phyloP scores from a whole-genome alignment of 1,140 invertebrate species.

The Tetramorium parvispinum region DNA sequence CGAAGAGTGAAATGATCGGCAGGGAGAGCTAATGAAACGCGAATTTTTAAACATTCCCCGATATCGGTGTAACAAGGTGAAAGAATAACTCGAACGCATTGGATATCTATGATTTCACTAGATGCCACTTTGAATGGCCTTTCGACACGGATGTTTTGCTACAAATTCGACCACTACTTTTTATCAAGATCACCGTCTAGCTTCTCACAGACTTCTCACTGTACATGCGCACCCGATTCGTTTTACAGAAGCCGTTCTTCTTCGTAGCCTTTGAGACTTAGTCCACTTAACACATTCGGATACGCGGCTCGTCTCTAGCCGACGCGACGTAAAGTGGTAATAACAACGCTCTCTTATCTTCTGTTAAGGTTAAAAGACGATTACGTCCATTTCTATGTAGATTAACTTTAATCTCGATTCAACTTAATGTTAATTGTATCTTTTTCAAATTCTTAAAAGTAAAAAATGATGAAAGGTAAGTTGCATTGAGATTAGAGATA shows the following conservation, averaged over 20 bases:
- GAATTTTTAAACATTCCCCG: not conserved
- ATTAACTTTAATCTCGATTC: no score
- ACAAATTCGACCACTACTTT: conserved; percentile 23
- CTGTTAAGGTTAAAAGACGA: not conserved
- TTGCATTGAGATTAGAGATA: no score
- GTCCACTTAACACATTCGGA: conserved; percentile 50
- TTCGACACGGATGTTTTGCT: conserved; percentile 28
- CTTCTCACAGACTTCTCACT: not conserved
- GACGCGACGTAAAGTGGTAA: conserved; percentile 12
- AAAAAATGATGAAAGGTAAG: no score
- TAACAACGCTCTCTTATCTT: conserved; percentile 43
- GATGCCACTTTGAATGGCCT: not conserved
- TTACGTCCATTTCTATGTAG: no score
- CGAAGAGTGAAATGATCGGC: not conserved
- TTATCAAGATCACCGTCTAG: conserved; percentile 16
- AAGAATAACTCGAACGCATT: not conserved
- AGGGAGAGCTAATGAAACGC: not conserved
- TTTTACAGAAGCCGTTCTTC: conserved; percentile 19
- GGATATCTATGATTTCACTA: conserved; percentile 17
- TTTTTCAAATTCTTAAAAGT: no score
- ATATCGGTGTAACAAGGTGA: not conserved
- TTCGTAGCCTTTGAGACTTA: not conserved
- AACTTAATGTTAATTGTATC: no score
- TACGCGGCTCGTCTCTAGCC: conserved; percentile 25
- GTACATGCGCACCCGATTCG: conserved; percentile 21